Conservation (phyloP, 1,140 invertebrate genomes). For the Dinoponera quadriceps region DNA sequence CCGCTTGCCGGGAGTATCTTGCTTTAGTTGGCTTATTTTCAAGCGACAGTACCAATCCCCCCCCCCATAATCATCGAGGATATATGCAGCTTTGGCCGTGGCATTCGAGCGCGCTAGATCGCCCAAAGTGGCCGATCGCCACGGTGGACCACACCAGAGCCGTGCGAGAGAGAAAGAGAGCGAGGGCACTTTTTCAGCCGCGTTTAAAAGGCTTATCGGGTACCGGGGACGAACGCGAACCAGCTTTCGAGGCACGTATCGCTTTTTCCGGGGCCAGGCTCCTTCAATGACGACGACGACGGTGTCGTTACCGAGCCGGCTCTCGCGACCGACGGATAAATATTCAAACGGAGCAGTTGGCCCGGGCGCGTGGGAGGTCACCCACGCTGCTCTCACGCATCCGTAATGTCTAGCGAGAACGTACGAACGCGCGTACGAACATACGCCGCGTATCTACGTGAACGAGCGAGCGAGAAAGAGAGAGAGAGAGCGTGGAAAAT, state of each 20-base stretch:
- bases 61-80: slow-evolving; percentile 29
- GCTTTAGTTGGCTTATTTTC: slow-evolving; percentile 27
- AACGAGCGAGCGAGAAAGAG: background rate
- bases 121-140: slow-evolving; percentile 1
- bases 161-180: too few relatives aligned
- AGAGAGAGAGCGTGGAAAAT: slow-evolving; percentile 41
- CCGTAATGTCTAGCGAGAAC: slow-evolving; percentile 47
- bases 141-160: slow-evolving; percentile 8
- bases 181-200: slow-evolving; percentile 17
- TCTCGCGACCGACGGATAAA: slow-evolving; percentile 61
- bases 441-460: background rate
- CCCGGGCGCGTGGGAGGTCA: slow-evolving; percentile 68
- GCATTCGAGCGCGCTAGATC: slow-evolving; percentile 22
- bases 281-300: background rate
- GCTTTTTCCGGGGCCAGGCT: background rate
- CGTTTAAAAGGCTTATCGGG: slow-evolving; percentile 47
- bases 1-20: too few relatives aligned
- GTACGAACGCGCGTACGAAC: background rate
- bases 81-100: background rate
- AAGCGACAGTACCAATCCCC: slow-evolving; percentile 21
- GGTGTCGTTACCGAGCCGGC: slow-evolving; percentile 22
- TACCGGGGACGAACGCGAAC: slow-evolving; percentile 18
- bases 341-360: slow-evolving; percentile 68
- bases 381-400: slow-evolving; percentile 72
- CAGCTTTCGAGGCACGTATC: slow-evolving; percentile 49